Evolutionary conservation across 2,113 vertebrate species (phyloP), one percentile per base, ranked within the genome.

Genomic region (Picathartes gymnocephalus): DNA sequence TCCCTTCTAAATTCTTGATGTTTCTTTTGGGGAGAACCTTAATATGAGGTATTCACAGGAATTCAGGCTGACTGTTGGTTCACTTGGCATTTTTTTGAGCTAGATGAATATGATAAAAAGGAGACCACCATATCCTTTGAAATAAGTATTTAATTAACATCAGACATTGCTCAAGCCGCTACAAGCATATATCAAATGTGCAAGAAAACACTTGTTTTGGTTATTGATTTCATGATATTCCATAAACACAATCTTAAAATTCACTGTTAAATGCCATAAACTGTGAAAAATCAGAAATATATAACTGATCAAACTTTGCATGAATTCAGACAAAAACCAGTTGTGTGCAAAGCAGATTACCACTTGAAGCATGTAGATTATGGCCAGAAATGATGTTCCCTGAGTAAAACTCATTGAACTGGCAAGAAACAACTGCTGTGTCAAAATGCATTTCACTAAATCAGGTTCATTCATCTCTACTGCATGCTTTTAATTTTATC

Each of bases 341-440:
- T 88, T 97, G 79, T 79, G 84, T 95, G 91, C 96, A 97, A 97
- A 95, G 78, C 80, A 97, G 95, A 97, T 95, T 90, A 90, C 95
- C 91, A 97, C 92, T 93, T 97, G 92, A 97, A 96, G 86, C 96
- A 95, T 85, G 51, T 88, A 97, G 91, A 93, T 79, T 92, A 88
- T 93, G 74, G 90, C 97, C 97, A 96, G 95, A 90, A 97, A 97
- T 97, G 91, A 97, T 94, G 96, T 96, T 95, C 81, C 85, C 87
- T 70, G 69, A 97, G 91, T 95, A 86, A 95, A 96, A 95, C 72
- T 97, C 89, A 97, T 92, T 97, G 97, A 97, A 97, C 88, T 97
- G 97, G 97, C 95, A 97, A 96, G 92, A 93, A 97, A 96, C 96
- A 98, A 98, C 95, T 96, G 97, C 85, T 97, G 61, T 91, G 96